Conservation (phyloP, 2,113 vertebrate genomes). For the Catharus bicknelli region DNA sequence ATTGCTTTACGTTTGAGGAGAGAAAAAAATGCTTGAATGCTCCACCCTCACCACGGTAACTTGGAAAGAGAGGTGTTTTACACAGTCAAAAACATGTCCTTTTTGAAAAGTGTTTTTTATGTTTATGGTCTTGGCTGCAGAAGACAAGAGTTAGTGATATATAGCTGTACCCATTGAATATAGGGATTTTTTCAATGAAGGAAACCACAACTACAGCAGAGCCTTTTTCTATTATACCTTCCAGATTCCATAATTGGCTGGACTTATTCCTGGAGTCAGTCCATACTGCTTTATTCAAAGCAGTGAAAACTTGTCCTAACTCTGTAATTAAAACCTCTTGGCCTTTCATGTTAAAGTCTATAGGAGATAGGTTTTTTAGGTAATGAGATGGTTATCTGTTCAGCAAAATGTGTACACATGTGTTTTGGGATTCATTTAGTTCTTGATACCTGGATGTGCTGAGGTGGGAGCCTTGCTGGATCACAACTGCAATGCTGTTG, state of each 20-base stretch:
- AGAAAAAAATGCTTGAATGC: background rate
- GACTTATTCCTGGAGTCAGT: constrained; percentile 17
- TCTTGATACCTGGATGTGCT: background rate
- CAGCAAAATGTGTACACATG: background rate
- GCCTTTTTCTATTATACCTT: background rate
- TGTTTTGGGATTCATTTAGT: background rate
- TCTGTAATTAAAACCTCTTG: constrained; percentile 2
- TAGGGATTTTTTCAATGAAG: background rate
- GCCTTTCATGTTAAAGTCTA: background rate
- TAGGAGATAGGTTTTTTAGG: background rate
- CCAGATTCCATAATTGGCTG: background rate
- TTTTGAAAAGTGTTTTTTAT: background rate
- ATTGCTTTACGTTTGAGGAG: background rate
- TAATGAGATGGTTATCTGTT: background rate
- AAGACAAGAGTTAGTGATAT: background rate
- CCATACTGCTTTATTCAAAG: background rate
- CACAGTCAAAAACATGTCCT: background rate
- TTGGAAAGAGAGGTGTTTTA: background rate
- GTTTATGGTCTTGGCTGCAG: background rate
- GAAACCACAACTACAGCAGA: background rate
- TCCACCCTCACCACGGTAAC: background rate
- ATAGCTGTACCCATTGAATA: background rate
- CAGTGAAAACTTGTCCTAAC: background rate
- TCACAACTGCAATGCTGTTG: background rate
- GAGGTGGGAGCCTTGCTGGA: background rate